Base-by-base conservation (phyloP, 2,888 invertebrate species). In the Drosophila longiperda region DNA sequence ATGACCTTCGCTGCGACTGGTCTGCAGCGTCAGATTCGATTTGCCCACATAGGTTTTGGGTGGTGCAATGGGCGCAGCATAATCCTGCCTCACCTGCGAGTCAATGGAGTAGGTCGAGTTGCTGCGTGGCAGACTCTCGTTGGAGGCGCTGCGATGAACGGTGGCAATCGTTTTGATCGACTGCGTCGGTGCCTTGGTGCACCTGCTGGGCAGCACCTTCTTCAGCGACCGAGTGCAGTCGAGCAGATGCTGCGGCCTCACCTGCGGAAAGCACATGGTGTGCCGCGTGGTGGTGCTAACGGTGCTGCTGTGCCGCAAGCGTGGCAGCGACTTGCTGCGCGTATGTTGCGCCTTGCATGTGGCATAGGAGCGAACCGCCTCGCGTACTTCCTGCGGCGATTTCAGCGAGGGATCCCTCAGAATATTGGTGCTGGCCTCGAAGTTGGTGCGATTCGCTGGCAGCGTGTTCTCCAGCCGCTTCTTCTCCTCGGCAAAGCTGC, bases 381-480 rank as follows among this genome's bases (percentile, higher is more conserved):
- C 93, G 73, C 94, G 94, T 0, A 95, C 95, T 86, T 95, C 95
- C 33, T 94, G 94, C 0, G 95, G 94, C 0, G 95, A 95, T 48
- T 94, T 92, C 6, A 95, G 89, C 64, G 94, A 95, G 0, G 95
- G 94, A 38, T 95, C 93, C 3, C 92, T 78, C 52, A 93, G 75
- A 5, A 93, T 93, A 66, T 93, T 93, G 8, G 93, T 93, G 68
- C 93, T 93, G 0, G 93, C 92, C 75, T 93, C 92, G 42, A 93
- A 92, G 61, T 91, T 92, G 59, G 90, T 90, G 20, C 92, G 90
- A 61, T 82, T 81, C 7, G 91, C 78, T 1, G 93, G 92, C 71
- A 93, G 60, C 1, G 91, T 91, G 55, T 93, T 91, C 80, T 94
- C 94, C 53, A 94, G 89, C 12, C 94, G 93, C 75, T 92, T 93